Evolutionary conservation across 2,113 vertebrate genomes (phyloP).

Genomic region (Empidonax alnorum): DNA sequence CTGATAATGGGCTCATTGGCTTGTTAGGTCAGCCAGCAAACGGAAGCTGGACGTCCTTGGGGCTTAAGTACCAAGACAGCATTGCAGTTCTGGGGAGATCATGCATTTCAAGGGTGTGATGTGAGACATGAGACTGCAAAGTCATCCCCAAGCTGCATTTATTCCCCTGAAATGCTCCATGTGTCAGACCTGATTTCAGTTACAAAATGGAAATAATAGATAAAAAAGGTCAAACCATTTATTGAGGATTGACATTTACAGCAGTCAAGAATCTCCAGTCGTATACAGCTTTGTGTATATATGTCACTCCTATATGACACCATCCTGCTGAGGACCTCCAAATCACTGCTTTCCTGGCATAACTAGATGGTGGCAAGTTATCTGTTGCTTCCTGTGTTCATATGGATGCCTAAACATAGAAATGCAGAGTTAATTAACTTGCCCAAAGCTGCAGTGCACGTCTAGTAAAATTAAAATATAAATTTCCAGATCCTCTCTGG

Average conservation of each 20-base stretch:
- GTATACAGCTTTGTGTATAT: constrained; percentile 5
- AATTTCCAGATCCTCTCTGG: neutral
- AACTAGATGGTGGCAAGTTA: neutral
- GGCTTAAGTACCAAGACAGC: neutral
- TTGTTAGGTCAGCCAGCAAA: constrained; percentile 48
- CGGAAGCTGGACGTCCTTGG: neutral
- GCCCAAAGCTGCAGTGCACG: neutral
- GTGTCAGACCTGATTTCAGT: constrained; percentile 33
- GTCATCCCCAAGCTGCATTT: constrained; percentile 18
- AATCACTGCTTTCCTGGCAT: neutral
- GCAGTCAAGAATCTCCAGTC: constrained; percentile 15
- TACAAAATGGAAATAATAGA: constrained; percentile 50
- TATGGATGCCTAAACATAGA: neutral
- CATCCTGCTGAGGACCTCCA: neutral
- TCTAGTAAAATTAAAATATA: neutral
- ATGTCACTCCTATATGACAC: constrained; percentile 12
- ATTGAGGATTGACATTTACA: constrained; percentile 30
- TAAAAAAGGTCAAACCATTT: constrained; percentile 39
- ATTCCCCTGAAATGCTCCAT: constrained; percentile 25
- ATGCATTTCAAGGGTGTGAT: constrained; percentile 28
- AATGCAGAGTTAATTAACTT: neutral
- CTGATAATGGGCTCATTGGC: constrained; percentile 38
- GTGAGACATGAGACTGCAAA: neutral
- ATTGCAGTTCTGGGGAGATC: constrained; percentile 21
- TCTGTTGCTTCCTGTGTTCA: neutral